Evolutionary conservation across 2,888 invertebrate species (phyloP).

Genomic region (Oxytorus armatus): DNA sequence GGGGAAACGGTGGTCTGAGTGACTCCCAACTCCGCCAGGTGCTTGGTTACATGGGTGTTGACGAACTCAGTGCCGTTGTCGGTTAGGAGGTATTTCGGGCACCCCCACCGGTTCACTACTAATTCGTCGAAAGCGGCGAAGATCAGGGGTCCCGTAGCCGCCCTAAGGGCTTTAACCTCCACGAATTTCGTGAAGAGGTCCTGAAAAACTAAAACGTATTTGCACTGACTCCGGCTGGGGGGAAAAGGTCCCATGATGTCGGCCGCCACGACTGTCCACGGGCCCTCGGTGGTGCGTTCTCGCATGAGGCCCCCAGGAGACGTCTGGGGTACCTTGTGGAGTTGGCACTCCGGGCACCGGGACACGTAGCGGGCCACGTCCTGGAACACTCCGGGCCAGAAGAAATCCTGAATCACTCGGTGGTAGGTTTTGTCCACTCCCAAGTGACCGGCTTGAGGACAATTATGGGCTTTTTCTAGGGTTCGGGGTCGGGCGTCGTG

Average conservation of each 20-base stretch:
- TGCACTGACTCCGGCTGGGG: conserved; percentile 45
- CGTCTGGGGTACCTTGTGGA: no score
- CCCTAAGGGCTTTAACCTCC: conserved; percentile 24
- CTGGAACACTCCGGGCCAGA: no score
- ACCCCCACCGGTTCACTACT: conserved; percentile 68
- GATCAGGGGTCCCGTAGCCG: conserved; percentile 5
- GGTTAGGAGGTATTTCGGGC: conserved; percentile 67
- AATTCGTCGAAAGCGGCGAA: conserved; percentile 39
- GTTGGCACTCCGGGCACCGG: no score
- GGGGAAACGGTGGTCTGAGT: background rate
- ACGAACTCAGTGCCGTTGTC: conserved; percentile 72
- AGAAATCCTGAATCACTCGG: no score
- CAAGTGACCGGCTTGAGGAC: no score
- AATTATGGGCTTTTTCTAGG: no score
- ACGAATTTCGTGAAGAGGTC: conserved; percentile 66
- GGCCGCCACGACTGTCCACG: no score
- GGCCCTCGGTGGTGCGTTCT: no score
- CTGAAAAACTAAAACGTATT: conserved; percentile 52
- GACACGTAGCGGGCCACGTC: no score
- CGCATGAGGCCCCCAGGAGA: no score
- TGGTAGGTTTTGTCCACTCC: no score
- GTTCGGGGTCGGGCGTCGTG: no score
- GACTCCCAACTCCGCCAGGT: background rate
- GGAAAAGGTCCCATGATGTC: conserved; percentile 71
- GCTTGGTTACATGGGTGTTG: conserved; percentile 50